These are phyloP conservation scores for Remorina albescens DNA, from an alignment of 2,797 vertebrate genomes.

Conservation along the genomic window DNA sequence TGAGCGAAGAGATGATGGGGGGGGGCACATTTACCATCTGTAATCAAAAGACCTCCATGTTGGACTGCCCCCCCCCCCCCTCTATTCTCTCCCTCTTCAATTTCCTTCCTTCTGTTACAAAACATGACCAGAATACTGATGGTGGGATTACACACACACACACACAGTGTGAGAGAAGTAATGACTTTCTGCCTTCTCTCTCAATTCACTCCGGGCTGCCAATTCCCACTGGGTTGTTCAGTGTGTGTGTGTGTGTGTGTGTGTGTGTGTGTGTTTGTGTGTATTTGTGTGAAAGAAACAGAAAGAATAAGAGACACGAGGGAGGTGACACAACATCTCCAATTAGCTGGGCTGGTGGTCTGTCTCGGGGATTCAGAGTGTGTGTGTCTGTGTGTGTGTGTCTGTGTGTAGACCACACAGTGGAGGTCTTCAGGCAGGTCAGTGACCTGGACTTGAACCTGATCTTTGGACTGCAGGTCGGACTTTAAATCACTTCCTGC, in stretches of 20 bases:
- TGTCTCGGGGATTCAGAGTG: conserved; percentile 1
- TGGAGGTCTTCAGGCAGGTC: conserved; percentile 27
- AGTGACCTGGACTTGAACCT: conserved; percentile 37
- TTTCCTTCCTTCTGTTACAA: conserved; percentile 67
- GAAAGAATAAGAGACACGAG: conserved; percentile 58
- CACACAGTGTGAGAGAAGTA: conserved; percentile 53
- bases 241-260: conserved; percentile 21
- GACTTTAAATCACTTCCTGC: not conserved
- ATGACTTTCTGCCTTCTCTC: conserved; percentile 76
- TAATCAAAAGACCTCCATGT: conserved; percentile 75
- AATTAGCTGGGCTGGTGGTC: conserved; percentile 71
- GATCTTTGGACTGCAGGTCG: not conserved
- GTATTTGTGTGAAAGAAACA: conserved; percentile 23
- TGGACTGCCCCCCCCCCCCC: conserved; percentile 50
- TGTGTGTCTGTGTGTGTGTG: not conserved
- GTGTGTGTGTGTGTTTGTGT: conserved; percentile 15
- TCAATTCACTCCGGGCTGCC: conserved; percentile 65
- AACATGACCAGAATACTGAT: conserved; percentile 74
- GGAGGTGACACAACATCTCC: conserved; percentile 70
- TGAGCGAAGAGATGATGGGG: conserved; percentile 31
- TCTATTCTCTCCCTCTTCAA: conserved; percentile 54
- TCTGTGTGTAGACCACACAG: conserved; percentile 52
- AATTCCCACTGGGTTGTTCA: conserved; percentile 60
- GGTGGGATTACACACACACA: conserved; percentile 57
- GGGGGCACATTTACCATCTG: conserved; percentile 68